A percentile compares a stretch with the other conserved stretches of the same genome.
These are phyloP conservation scores for Lethrus apterus DNA, from an alignment of 1,140 invertebrate genomes.

Conservation along the genomic window DNA sequence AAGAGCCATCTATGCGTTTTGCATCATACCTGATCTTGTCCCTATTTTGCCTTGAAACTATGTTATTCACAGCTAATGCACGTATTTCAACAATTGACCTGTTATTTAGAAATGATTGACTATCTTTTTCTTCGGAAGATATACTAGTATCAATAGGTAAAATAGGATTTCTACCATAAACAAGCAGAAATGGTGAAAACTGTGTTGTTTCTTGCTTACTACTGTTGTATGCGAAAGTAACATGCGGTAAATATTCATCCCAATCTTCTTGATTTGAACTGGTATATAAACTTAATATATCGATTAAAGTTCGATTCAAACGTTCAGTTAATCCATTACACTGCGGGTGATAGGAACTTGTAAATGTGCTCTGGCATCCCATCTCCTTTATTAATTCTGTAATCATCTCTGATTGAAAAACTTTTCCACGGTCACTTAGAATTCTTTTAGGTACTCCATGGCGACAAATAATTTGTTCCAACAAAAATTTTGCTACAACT, in stretches of 20 bases:
- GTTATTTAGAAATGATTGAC: background rate
- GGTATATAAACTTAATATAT: constrained; percentile 16
- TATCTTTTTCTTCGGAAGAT: background rate
- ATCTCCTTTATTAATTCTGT: background rate
- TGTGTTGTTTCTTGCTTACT: constrained; percentile 13
- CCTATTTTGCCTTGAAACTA: constrained; percentile 11
- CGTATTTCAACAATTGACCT: background rate
- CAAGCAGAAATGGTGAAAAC: constrained; percentile 14
- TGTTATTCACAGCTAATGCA: constrained; percentile 12
- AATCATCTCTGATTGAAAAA: constrained; percentile 1
- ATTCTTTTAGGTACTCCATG: constrained; percentile 7
- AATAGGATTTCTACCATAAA: constrained; percentile 14
- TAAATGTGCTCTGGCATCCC: background rate
- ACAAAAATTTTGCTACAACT: constrained; percentile 24
- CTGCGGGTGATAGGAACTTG: background rate
- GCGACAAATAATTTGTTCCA: constrained; percentile 23
- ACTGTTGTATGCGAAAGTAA: constrained; percentile 16
- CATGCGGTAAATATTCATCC: constrained; percentile 9
- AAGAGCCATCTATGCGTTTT: constrained; percentile 9
- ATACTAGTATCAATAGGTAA: constrained; percentile 14
- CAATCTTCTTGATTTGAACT: constrained; percentile 11
- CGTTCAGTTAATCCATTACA: constrained; percentile 11
- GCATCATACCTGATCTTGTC: constrained; percentile 19
- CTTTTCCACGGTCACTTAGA: constrained; percentile 8
- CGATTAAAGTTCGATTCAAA: constrained; percentile 14